Conservation (phyloP, 2,797 vertebrate species). For the Sebastes itinus region DNA sequence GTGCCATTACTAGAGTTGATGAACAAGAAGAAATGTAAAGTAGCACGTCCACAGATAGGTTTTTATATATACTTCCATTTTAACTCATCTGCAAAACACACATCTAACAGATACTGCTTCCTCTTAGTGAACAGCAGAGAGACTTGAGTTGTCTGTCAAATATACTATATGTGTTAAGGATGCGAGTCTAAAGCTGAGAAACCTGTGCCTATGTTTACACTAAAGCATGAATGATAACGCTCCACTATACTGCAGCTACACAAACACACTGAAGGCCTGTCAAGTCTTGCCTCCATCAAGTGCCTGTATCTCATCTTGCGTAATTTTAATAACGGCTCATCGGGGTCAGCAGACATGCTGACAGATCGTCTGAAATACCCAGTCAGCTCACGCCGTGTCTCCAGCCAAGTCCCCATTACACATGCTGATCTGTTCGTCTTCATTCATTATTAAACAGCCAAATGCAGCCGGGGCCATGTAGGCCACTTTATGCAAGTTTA, state of each 20-base stretch:
- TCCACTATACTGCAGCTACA: not conserved
- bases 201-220: not conserved
- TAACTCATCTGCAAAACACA: not conserved
- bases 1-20: conserved; percentile 1
- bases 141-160: not conserved
- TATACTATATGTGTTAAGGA: not conserved
- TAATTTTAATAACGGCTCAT: conserved; percentile 51
- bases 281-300: conserved; percentile 34
- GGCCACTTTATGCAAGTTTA: conserved; percentile 83
- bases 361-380: conserved; percentile 63
- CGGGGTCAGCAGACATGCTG: conserved; percentile 59
- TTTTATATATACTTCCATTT: not conserved
- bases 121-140: not conserved
- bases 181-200: not conserved
- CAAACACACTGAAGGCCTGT: conserved; percentile 34
- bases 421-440: conserved; percentile 78
- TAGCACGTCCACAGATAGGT: not conserved
- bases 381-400: conserved; percentile 60
- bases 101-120: not conserved
- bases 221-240: not conserved
- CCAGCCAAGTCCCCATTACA: conserved; percentile 76
- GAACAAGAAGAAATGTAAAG: not conserved
- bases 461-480: conserved; percentile 76
- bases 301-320: conserved; percentile 29
- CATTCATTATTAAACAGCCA: conserved; percentile 82